phyloP scores from a whole-genome alignment of 2,888 invertebrate genomes.

The Cremastobaeus sp. region DNA sequence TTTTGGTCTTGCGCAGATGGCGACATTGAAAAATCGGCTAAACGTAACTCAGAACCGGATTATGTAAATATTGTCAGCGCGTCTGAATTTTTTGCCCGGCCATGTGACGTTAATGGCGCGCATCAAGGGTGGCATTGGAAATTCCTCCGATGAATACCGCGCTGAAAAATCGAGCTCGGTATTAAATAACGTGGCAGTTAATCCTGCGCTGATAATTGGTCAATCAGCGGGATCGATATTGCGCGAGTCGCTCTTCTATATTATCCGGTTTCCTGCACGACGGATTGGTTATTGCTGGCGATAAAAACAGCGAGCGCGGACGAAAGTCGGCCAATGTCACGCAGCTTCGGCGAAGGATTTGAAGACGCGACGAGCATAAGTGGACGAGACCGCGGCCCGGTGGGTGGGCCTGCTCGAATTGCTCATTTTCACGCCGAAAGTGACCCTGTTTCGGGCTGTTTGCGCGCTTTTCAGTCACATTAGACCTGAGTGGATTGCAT shows the following conservation, averaged over 20 bases:
- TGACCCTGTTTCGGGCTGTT: conserved; percentile 29
- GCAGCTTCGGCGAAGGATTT: no score
- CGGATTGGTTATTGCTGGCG: no score
- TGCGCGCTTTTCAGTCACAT: conserved; percentile 31
- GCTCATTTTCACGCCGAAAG: conserved; percentile 26
- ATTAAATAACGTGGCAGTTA: conserved; percentile 14
- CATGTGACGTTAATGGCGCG: conserved; percentile 1
- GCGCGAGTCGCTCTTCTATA: no score
- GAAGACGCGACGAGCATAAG: neutral
- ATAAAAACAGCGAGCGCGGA: no score
- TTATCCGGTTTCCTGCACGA: no score
- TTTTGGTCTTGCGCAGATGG: conserved; percentile 6
- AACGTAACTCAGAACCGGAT: conserved; percentile 26
- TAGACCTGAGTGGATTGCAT: conserved; percentile 44
- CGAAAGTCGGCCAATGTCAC: no score
- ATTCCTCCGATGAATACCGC: neutral
- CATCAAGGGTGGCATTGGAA: neutral
- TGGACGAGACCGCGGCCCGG: conserved; percentile 1
- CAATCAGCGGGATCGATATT: conserved; percentile 12
- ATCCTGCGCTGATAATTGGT: conserved; percentile 26
- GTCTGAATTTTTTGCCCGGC: neutral
- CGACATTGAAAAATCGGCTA: conserved; percentile 43
- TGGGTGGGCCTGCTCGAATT: neutral
- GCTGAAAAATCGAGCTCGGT: neutral
- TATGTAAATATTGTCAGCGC: conserved; percentile 40